These are phyloP conservation scores for Simalia tracyae DNA, from an alignment of 2,797 vertebrate species.

Conservation along the genomic window DNA sequence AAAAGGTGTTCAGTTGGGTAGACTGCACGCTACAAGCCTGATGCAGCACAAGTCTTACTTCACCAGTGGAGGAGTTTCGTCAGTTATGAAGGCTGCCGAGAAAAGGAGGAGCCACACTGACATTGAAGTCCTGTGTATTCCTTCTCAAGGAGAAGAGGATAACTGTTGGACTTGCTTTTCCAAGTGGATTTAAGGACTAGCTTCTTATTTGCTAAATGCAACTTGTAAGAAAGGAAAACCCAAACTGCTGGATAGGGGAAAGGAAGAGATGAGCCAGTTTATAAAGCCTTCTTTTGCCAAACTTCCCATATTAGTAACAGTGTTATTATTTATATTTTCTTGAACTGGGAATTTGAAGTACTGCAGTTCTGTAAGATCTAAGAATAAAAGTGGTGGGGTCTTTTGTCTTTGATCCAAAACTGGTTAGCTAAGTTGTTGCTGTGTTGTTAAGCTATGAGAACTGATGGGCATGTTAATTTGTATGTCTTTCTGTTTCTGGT, in stretches of 20 bases:
- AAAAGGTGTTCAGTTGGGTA: neutral
- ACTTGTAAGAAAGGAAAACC: constrained; percentile 17
- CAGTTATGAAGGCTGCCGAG: constrained; percentile 27
- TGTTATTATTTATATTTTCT: neutral
- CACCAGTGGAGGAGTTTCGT: constrained; percentile 51
- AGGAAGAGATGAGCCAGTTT: neutral
- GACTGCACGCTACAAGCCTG: neutral
- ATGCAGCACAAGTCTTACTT: constrained; percentile 27
- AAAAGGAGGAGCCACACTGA: constrained; percentile 21
- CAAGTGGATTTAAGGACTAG: constrained; percentile 36
- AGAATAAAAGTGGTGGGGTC: neutral
- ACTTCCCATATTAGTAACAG: neutral
- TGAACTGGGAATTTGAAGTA: neutral
- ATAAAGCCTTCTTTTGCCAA: neutral
- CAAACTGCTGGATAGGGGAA: neutral
- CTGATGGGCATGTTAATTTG: neutral
- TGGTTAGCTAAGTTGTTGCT: neutral
- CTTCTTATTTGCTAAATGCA: constrained; percentile 14
- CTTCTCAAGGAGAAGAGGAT: neutral
- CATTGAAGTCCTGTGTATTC: constrained; percentile 18
- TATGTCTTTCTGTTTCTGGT: constrained; percentile 13
- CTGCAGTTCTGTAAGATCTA: neutral
- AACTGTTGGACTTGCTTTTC: neutral
- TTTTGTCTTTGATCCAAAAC: neutral
- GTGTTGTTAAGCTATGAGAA: neutral